Evolutionary conservation across 35 echinoderm and acorn worm species (phyloP), one percentile per base, ranked within the genome.

Genomic region (Heliocidaris erythrogramma): DNA sequence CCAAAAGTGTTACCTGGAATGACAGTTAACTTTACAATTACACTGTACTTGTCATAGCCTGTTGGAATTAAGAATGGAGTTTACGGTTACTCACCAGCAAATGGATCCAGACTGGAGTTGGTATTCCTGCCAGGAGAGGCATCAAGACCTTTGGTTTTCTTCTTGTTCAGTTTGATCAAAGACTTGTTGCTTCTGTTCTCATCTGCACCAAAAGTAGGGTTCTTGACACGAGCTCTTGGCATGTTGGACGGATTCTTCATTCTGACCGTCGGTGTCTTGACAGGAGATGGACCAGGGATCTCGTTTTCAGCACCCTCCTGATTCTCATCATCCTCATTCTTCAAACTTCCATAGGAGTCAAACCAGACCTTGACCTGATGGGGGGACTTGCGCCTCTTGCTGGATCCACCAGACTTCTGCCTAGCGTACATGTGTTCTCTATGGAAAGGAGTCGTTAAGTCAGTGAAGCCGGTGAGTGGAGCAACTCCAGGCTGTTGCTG

Each of bases 151-250:
- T 78, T 78, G 65, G 65, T 4, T 78, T 78, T 78, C 65, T 78
- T 78, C 91, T 92, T 92, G 31, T 7, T 56, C 31, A 89, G 7
- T 27, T 89, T 89, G 87, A 89, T 89, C 31, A 42, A 13, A 92
- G 91, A 49, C 12, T 89, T 32, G 49, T n/a, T 92, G 91, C 48
- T 59, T 30, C 91, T 30, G 49, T 16, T 29, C 13, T 60, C 35
- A 0, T 69, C 32, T 21, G 91, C 21, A 14, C 93, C 59, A 16
- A 96, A 9, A 4, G 95, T 94, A 11, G 95, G 95, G 60, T 96
- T 96, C 87, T 96, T 96, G 31, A 96, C 86, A n/a, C 95, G n/a
- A 6, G 93, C 93, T 48, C 95, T 59, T 14, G 93, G 87, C 31
- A 49, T 24, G 32, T 84, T 87, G 31, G 85, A 60, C 0, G 95